Evolutionary conservation across 64 coral and sea anemone species (phyloP), one percentile per base, ranked within the genome.

Genomic region (Actinia tenebrosa): DNA sequence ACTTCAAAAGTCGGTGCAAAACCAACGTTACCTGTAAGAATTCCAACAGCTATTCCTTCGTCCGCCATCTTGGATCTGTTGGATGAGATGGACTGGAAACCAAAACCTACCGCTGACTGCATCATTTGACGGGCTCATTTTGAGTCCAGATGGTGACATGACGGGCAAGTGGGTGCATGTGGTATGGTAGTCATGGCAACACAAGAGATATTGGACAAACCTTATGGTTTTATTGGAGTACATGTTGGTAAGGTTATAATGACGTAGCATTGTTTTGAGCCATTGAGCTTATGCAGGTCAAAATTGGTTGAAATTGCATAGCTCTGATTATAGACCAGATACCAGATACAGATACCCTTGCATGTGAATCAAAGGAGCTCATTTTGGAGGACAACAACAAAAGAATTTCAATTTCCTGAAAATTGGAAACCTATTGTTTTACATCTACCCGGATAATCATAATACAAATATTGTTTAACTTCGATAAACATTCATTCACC

Each of bases 201-300:
- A 17, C 63, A 66, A 22, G 63, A 23, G 69, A 27, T 3, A 14
- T 50, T 20, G 17, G 42, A 17, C 79, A 53, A 53, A 7, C 20
- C 79, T 16, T 75, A 78, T 22, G 93, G 93, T 59, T 95, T 95
- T 91, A 75, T 95, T 4, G 93, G 88, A 18, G 93, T 95, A 25
- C 93, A 95, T 37, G 93, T 88, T 45, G 93, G 93, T 95, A 91
- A 94, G 81, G 10, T 58, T 58, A 10, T 10, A 10, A 58, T 58
- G 47, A 5, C 4, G 2, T 16, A 11, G 56, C 11, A 55, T 14
- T 7, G 56, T 11, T 13, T 2, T 58, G 10, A 16, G 56, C 56
- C 56, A 58, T 0, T 58, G 15, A 16, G 10, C 56, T 37, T 50
- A 50, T 50, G 47, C 4, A 50, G 47, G 2, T 50, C 47, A 50